Conservation (phyloP, 2,113 vertebrate species). For the Amphiprion ocellaris region DNA sequence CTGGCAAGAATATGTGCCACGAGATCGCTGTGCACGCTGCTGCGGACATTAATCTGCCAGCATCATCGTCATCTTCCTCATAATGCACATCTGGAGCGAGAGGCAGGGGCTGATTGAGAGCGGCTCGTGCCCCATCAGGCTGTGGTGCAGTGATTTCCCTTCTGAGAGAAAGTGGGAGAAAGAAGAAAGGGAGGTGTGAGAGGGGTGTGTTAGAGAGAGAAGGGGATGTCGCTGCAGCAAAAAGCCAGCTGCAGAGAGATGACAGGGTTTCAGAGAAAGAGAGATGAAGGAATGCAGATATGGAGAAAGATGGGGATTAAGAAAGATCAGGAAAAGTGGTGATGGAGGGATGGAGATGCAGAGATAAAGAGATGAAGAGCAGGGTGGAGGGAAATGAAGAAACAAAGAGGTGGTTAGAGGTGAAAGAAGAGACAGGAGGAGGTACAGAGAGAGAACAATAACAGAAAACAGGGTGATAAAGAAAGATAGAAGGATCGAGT, state of each 20-base stretch:
- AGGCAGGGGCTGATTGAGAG: constrained; percentile 44
- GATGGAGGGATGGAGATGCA: rapidly evolving
- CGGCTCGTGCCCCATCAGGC: constrained; percentile 42
- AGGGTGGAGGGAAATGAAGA: neutral
- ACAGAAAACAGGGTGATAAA: neutral
- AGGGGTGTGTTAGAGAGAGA: constrained; percentile 11
- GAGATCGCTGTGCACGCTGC: neutral
- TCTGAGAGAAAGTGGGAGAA: constrained; percentile 63
- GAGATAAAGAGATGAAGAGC: neutral
- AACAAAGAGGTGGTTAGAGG: constrained; percentile 2
- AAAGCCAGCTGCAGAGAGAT: constrained; percentile 73
- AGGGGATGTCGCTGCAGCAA: constrained; percentile 72
- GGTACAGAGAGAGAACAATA: neutral
- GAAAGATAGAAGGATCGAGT: neutral
- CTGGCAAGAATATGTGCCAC: neutral
- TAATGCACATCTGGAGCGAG: constrained; percentile 49
- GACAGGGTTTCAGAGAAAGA: constrained; percentile 53
- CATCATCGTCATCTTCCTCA: constrained; percentile 36
- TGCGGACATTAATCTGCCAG: neutral
- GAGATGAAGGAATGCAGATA: constrained; percentile 54
- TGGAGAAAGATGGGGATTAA: neutral
- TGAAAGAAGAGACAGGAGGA: neutral
- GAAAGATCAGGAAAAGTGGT: constrained; percentile 8
- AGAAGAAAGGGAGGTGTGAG: constrained; percentile 45
- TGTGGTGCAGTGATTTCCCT: constrained; percentile 75